Base-by-base conservation (phyloP, 2,888 invertebrate genomes). In the Graphium colonna region DNA sequence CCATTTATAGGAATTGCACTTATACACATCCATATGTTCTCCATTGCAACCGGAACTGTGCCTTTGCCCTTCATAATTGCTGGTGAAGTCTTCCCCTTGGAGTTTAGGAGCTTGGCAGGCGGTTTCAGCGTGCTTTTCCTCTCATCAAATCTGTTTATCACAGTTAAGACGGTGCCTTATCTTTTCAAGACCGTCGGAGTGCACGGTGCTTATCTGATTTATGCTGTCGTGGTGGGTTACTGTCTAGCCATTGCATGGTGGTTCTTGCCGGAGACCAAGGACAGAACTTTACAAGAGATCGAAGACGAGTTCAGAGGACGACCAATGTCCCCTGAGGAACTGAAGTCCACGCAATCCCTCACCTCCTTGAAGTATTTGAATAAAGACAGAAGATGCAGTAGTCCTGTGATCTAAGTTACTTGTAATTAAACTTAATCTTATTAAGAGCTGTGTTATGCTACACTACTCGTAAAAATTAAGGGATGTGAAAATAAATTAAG, bases 21-120 rank as follows among this genome's bases (percentile, higher is more conserved):
- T 15, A 68, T 79, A 4, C 82, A 82, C 33, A 61, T 77, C 0
- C 77, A 92, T 56, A 91, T 92, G 63, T 79, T 88, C 15, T 89
- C 91, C 1, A 82, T 92, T 28, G 86, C 90, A 0, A 81, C 91
- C 1, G 93, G 94, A 0, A 78, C 91, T 1, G 79, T 92, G 5
- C 92, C 94, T 0, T 64, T 94, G 28, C 93, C 94, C 0, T 94
- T 93, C 79, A 91, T 93, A 5, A 91, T 94, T 73, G 92, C 93
- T 49, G 94, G 94, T 0, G 94, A 95, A 72, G 77, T 94, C 3
- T 94, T 93, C 61, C 90, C 93, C 1, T 77, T 91, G 18, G 86
- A 88, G 51, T 90, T 90, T 39, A 85, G 93, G 48, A 92, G 92
- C 17, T 68, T 93, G 0, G 93, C 93, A 0, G 78, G 82, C 0